Evolutionary conservation across 2,888 invertebrate genomes (phyloP).

Genomic region (Spodoptera exigua): DNA sequence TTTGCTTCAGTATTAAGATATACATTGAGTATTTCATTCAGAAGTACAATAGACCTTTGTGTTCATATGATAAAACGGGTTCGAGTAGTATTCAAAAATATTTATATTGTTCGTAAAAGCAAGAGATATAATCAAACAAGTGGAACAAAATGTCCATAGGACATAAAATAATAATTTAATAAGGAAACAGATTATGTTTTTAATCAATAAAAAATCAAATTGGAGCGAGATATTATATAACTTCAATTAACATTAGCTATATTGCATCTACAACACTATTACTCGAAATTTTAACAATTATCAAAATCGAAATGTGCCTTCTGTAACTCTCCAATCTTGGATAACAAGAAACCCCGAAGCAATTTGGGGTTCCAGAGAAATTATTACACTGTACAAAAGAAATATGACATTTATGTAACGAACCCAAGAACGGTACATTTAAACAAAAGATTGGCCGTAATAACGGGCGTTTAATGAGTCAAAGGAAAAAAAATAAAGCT

Average conservation of each 20-base stretch:
- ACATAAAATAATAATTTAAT: no score
- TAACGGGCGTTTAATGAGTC: conserved; percentile 45
- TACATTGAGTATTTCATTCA: conserved; percentile 1
- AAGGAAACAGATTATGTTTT: no score
- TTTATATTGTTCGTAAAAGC: no score
- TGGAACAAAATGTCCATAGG: no score
- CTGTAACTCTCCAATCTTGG: conserved; percentile 19
- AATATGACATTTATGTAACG: conserved; percentile 48
- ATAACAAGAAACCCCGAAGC: conserved; percentile 30
- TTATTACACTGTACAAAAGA: conserved; percentile 43
- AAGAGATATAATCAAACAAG: no score
- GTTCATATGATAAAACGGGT: no score
- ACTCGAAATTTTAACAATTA: no score
- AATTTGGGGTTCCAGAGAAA: conserved; percentile 36
- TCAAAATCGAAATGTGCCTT: conserved; percentile 18
- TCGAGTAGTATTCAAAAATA: no score
- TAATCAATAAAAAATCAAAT: no score
- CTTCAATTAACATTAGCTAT: neutral
- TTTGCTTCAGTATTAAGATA: conserved; percentile 9
- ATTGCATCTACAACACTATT: neutral
- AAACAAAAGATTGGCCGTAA: conserved; percentile 44
- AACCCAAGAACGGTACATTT: conserved; percentile 39
- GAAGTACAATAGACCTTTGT: conserved; percentile 10
- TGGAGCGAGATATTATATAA: no score
- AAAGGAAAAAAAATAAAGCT: conserved; percentile 36